A percentile compares a stretch with the other conserved stretches of the same genome.
Evolutionary conservation across 2,113 vertebrate species (phyloP).

Genomic region (Solea solea): DNA sequence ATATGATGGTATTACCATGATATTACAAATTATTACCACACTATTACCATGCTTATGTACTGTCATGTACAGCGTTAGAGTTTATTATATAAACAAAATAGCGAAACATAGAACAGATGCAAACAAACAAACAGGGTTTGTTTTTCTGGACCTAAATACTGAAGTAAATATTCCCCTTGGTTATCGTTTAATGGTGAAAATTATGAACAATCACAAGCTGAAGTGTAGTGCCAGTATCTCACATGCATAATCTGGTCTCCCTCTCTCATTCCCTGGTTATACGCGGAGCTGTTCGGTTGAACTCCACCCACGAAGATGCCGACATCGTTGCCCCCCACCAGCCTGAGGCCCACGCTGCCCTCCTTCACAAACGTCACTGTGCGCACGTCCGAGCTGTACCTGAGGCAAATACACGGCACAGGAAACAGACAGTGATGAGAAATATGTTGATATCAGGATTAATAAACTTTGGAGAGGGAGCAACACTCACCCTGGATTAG

Average conservation of each 20-base stretch:
- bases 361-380: constrained; percentile 87
- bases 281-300: constrained; percentile 90
- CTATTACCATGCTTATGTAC: too few relatives aligned
- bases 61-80: too few relatives aligned
- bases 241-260: constrained; percentile 97
- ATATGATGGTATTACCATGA: too few relatives aligned
- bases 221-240: constrained; percentile 11
- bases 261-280: constrained; percentile 85
- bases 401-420: constrained; percentile 51
- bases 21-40: too few relatives aligned
- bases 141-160: too few relatives aligned
- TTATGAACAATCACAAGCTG: too few relatives aligned
- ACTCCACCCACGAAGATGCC: constrained; percentile 94
- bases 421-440: not conserved
- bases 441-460: not conserved
- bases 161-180: too few relatives aligned
- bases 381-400: constrained; percentile 85
- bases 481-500: constrained; percentile 70
- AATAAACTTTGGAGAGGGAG: not conserved
- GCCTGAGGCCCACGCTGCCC: constrained; percentile 86
- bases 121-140: too few relatives aligned
- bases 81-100: too few relatives aligned
- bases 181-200: too few relatives aligned
- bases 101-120: too few relatives aligned
- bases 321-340: constrained; percentile 92